Evolutionary conservation across 2,797 vertebrate species (phyloP).

Genomic region (Amblyopsis hoosieri): DNA sequence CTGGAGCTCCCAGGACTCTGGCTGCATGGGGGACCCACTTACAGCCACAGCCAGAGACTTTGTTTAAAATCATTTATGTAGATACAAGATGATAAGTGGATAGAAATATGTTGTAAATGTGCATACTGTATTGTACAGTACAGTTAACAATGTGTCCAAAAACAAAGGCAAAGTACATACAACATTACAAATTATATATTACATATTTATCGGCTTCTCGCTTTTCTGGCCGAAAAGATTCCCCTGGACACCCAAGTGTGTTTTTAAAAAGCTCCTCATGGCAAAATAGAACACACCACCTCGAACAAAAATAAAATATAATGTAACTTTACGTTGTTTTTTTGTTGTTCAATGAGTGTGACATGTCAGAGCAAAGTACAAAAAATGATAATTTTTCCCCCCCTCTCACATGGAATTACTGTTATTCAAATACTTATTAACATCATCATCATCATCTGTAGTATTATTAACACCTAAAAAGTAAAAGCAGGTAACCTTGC

Average conservation of each 20-base stretch:
- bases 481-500: conserved; percentile 83
- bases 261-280: conserved; percentile 79
- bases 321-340: conserved; percentile 57
- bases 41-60: conserved; percentile 44
- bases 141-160: conserved; percentile 62
- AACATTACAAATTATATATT: conserved; percentile 73
- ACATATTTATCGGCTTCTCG: conserved; percentile 61
- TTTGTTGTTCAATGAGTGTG: conserved; percentile 62
- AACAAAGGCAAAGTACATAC: conserved; percentile 52
- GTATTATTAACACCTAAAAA: conserved; percentile 84
- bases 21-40: conserved; percentile 52
- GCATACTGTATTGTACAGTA: conserved; percentile 58
- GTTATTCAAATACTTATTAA: conserved; percentile 83
- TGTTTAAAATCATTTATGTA: conserved; percentile 58
- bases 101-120: conserved; percentile 52
- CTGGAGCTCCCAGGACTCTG: conserved; percentile 73
- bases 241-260: conserved; percentile 56
- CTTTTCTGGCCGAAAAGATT: conserved; percentile 53
- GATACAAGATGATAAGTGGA: conserved; percentile 50
- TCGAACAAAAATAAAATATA: conserved; percentile 44
- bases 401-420: conserved; percentile 75
- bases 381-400: conserved; percentile 57
- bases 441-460: conserved; percentile 64
- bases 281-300: conserved; percentile 81
- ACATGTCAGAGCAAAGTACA: conserved; percentile 74